Conservation (phyloP, 2,113 vertebrate genomes). For the Plotosus lineatus region DNA sequence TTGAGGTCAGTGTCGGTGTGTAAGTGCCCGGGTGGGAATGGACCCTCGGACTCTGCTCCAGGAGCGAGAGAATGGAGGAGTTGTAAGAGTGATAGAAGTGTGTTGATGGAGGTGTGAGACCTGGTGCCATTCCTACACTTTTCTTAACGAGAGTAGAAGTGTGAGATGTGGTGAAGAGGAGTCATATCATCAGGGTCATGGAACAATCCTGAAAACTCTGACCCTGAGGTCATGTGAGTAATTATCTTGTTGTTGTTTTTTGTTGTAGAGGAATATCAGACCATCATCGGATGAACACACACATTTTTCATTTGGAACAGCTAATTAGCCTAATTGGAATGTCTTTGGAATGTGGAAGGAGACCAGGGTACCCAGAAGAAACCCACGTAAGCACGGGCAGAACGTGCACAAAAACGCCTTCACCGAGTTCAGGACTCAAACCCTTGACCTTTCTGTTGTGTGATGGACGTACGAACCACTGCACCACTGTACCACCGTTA, state of each 20-base stretch:
- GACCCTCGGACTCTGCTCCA: constrained; percentile 2
- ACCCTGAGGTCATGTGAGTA: neutral
- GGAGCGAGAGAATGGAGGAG: neutral
- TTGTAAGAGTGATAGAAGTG: constrained; percentile 37
- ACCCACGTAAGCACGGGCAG: no score
- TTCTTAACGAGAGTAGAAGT: constrained; percentile 18
- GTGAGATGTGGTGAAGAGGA: constrained; percentile 18
- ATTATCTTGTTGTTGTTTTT: neutral
- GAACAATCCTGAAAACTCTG: neutral
- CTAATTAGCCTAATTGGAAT: no score
- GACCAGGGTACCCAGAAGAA: no score
- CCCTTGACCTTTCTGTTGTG: no score
- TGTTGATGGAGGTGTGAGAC: constrained; percentile 46
- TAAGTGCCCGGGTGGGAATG: neutral
- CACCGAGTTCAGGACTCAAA: no score
- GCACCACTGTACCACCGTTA: no score
- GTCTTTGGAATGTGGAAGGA: no score
- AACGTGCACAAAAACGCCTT: no score
- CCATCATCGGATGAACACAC: no score
- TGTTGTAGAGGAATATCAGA: neutral
- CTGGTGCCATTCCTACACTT: constrained; percentile 42
- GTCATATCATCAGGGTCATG: neutral
- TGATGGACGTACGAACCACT: no score
- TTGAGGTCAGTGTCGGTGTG: neutral
- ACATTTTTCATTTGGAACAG: neutral